Percentiles rank a stretch among this genome's conserved stretches.
Evolutionary conservation across 2,113 vertebrate genomes (phyloP).

Genomic region (Clinocottus analis): DNA sequence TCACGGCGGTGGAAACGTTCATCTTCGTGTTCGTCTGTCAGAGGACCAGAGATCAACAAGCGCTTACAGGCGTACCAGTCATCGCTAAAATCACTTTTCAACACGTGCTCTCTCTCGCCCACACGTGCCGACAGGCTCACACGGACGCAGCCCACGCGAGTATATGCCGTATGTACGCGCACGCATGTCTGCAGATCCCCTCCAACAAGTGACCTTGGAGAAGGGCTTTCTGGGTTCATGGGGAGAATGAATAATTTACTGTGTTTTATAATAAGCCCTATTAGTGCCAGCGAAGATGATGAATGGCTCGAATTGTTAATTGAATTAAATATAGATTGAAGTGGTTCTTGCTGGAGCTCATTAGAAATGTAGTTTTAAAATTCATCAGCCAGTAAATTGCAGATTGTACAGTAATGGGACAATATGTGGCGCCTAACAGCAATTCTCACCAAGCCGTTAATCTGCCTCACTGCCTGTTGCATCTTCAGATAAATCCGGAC

Average conservation of each 20-base stretch:
- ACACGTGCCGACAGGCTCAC: slow-evolving; percentile 17
- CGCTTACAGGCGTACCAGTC: slow-evolving; percentile 17
- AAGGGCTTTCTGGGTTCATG: slow-evolving; percentile 58
- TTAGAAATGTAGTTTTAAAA: slow-evolving; percentile 62
- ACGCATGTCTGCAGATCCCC: slow-evolving; percentile 27
- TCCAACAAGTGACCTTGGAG: slow-evolving; percentile 53
- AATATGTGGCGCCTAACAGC: slow-evolving; percentile 35
- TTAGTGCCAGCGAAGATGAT: slow-evolving; percentile 74
- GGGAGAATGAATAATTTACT: slow-evolving; percentile 69
- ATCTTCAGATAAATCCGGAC: slow-evolving; percentile 11
- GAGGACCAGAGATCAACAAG: slow-evolving; percentile 16
- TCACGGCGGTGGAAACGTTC: slow-evolving; percentile 6
- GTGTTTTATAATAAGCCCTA: slow-evolving; percentile 68
- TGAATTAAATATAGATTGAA: slow-evolving; percentile 79
- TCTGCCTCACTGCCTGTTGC: slow-evolving; percentile 41
- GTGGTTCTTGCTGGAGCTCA: slow-evolving; percentile 60
- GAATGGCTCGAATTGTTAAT: slow-evolving; percentile 65
- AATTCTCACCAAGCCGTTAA: slow-evolving; percentile 37
- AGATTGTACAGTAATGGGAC: slow-evolving; percentile 45
- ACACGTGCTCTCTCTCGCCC: background rate
- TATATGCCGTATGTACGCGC: background rate
- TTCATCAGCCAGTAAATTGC: slow-evolving; percentile 62
- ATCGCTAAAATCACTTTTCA: slow-evolving; percentile 23
- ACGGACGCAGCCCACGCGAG: slow-evolving; percentile 18
- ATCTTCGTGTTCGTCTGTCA: slow-evolving; percentile 36